Percentiles rank a stretch among this genome's conserved stretches.
Evolutionary conservation across 1,140 invertebrate genomes (phyloP).

Genomic region (Cotesia vestalis): DNA sequence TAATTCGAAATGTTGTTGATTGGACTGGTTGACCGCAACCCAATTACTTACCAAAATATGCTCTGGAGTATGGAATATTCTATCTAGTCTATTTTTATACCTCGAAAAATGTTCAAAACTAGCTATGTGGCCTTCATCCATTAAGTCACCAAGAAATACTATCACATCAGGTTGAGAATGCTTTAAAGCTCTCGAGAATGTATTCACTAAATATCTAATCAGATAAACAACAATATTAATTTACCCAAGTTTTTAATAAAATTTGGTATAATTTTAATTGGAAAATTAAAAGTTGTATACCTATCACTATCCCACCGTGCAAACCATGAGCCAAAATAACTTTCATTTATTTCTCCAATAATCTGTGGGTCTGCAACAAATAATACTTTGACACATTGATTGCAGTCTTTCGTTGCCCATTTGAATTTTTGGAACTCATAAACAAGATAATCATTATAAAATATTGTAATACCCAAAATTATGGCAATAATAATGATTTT

Average conservation of each 20-base stretch:
- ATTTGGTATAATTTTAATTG: not conserved
- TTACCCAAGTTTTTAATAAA: conserved; percentile 19
- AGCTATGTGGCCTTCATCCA: conserved; percentile 90
- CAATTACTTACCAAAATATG: conserved; percentile 65
- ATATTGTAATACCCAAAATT: conserved; percentile 50
- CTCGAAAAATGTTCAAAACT: conserved; percentile 72
- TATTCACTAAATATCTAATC: conserved; percentile 80
- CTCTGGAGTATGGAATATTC: conserved; percentile 74
- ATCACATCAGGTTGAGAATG: conserved; percentile 86
- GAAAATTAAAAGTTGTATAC: conserved; percentile 57
- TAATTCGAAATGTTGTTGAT: too few species aligned
- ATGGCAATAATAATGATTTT: conserved; percentile 50
- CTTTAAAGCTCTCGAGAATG: conserved; percentile 76
- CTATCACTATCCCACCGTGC: conserved; percentile 85
- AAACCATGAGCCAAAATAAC: conserved; percentile 66
- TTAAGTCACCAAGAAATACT: conserved; percentile 89
- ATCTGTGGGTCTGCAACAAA: conserved; percentile 94
- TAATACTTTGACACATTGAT: conserved; percentile 75
- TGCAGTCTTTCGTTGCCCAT: conserved; percentile 69
- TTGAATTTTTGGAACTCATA: conserved; percentile 67
- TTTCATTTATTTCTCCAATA: conserved; percentile 78
- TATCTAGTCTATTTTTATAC: conserved; percentile 76
- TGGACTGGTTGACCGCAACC: too few species aligned
- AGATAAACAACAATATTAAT: conserved; percentile 29
- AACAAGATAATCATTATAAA: conserved; percentile 70